Conservation (phyloP, 2,888 invertebrate genomes). For the Torymus texanus region DNA sequence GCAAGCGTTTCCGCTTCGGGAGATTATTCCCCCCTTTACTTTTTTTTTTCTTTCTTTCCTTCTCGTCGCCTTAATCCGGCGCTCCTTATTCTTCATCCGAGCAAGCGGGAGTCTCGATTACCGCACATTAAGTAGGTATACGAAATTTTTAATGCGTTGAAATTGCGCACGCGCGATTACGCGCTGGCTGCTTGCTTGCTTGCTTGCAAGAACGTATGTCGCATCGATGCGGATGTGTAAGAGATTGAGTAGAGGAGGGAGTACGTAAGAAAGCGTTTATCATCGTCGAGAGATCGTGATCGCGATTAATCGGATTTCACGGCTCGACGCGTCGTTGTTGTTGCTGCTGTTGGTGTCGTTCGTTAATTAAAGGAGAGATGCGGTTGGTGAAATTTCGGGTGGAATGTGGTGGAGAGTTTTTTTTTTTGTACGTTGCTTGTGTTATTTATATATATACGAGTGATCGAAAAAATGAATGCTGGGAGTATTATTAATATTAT, state of each 20-base stretch:
- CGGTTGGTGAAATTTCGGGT: no score
- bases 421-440: no score
- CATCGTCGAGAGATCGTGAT: not conserved
- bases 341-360: no score
- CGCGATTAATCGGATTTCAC: slow-evolving; percentile 24
- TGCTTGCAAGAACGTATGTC: not conserved
- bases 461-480: no score
- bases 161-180: slow-evolving; percentile 1
- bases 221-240: no score
- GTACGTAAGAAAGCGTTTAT: not conserved
- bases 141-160: slow-evolving; percentile 25
- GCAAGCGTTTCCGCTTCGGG: slow-evolving; percentile 51
- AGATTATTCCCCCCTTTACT: slow-evolving; percentile 20
- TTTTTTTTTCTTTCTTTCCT: not conserved
- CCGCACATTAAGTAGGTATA: slow-evolving; percentile 21
- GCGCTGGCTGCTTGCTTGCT: not conserved
- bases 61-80: not conserved
- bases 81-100: not conserved
- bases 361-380: slow-evolving; percentile 13
- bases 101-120: slow-evolving; percentile 13
- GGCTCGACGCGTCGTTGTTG: not conserved
- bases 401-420: no score
- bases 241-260: not conserved
- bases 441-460: no score
- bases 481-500: no score